phyloP scores from a whole-genome alignment of 2,797 vertebrate genomes.

The Lutjanus campechanus region DNA sequence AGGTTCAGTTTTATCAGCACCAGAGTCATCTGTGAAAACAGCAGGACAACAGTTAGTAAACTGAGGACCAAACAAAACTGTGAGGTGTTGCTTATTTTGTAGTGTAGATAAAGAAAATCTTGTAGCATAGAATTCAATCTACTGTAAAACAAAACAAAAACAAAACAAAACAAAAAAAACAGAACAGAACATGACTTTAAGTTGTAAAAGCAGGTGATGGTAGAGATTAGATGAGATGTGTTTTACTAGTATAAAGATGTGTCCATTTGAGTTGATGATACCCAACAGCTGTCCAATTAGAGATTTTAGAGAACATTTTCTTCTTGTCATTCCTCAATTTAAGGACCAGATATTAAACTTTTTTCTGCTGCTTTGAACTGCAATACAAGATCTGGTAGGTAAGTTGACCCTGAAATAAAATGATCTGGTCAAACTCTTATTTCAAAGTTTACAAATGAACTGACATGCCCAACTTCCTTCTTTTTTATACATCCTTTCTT shows the following conservation, averaged over 20 bases:
- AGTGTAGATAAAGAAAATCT: not conserved
- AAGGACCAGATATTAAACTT: not conserved
- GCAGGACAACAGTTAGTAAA: constrained; percentile 21
- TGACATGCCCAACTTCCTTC: not conserved
- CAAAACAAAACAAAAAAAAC: too few relatives aligned
- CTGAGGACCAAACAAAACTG: constrained; percentile 8
- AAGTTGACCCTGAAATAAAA: too few relatives aligned
- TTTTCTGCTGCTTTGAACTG: not conserved
- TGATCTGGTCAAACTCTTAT: not conserved
- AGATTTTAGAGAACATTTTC: not conserved
- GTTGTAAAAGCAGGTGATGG: constrained; percentile 2
- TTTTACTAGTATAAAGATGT: constrained; percentile 12
- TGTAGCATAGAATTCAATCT: constrained; percentile 5
- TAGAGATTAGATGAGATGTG: constrained; percentile 1
- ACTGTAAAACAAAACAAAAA: not conserved
- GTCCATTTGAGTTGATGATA: constrained; percentile 16
- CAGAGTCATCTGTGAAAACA: constrained; percentile 77
- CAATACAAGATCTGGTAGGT: not conserved
- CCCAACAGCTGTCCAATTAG: not conserved
- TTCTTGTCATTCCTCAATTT: not conserved
- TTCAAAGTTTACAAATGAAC: not conserved
- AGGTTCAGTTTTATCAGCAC: constrained; percentile 63
- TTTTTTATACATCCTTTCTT: too few relatives aligned
- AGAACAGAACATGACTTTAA: not conserved
- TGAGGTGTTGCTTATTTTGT: not conserved